Percentiles rank a stretch among this genome's conserved stretches.
phyloP scores from a whole-genome alignment of 2,797 vertebrate species.

The Chelidonichthys spinosus region DNA sequence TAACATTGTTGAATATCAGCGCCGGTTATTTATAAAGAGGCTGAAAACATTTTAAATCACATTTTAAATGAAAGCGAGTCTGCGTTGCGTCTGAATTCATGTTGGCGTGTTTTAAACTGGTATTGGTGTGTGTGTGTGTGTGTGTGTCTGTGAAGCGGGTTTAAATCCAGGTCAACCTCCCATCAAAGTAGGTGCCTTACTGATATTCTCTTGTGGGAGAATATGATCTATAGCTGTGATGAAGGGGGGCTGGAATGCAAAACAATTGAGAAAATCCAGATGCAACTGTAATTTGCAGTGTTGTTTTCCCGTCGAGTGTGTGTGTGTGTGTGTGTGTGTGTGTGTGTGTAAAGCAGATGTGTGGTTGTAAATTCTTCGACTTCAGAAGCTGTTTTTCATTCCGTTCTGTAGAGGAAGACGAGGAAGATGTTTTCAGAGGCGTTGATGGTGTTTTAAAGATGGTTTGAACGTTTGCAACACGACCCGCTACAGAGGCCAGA shows the following conservation, averaged over 20 bases:
- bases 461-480: too few relatives aligned
- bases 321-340: conserved; percentile 20
- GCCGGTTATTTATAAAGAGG: background rate
- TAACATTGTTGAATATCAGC: background rate
- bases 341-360: conserved; percentile 32
- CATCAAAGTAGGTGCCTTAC: conserved; percentile 21
- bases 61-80: background rate
- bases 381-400: conserved; percentile 62
- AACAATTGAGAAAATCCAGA: conserved; percentile 57
- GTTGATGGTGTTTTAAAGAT: too few relatives aligned
- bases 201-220: conserved; percentile 17
- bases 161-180: background rate
- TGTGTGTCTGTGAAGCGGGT: background rate
- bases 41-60: background rate
- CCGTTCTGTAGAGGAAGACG: too few relatives aligned
- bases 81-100: background rate
- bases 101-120: background rate
- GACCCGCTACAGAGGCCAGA: too few relatives aligned
- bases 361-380: conserved; percentile 55
- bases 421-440: too few relatives aligned
- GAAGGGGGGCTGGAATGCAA: conserved; percentile 14
- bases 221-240: conserved; percentile 37
- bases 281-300: conserved; percentile 36
- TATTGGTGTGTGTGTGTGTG: background rate
- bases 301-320: conserved; percentile 22